These are phyloP conservation scores for Eueides isabella DNA, from an alignment of 1,140 invertebrate species.

Conservation along the genomic window DNA sequence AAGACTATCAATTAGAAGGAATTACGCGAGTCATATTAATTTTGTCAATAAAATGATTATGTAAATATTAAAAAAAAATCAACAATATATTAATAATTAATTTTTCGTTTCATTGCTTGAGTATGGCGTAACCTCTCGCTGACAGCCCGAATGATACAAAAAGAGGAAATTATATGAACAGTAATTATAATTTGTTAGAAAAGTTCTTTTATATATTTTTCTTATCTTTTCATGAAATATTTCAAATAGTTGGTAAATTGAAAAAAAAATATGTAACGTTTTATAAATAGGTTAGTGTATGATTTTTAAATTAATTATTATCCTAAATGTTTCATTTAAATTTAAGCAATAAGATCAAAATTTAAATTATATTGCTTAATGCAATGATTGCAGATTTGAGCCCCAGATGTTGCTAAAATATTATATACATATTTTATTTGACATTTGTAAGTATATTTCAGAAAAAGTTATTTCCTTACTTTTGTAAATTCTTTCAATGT, in stretches of 20 bases:
- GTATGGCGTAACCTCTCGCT: not conserved
- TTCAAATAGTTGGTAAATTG: no score
- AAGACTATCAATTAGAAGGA: no score
- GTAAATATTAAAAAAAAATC: no score
- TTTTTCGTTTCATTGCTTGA: no score
- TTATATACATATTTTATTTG: not conserved
- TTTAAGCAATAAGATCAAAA: not conserved
- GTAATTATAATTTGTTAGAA: not conserved
- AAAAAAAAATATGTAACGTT: no score
- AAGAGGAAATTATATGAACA: not conserved
- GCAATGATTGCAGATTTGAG: not conserved
- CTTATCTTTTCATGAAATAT: not conserved
- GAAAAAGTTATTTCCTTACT: not conserved
- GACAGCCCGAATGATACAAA: not conserved
- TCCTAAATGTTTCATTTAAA: no score
- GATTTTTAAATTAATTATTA: no score
- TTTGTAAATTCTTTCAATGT: no score
- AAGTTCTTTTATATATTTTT: not conserved
- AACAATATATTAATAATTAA: no score
- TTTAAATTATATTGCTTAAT: not conserved
- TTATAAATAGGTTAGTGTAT: no score
- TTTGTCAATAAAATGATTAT: no score
- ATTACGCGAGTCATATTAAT: no score
- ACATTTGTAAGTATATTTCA: not conserved
- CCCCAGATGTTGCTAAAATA: not conserved